Conservation (phyloP, 2,888 invertebrate species). For the Rhamphomyia laevipes region DNA sequence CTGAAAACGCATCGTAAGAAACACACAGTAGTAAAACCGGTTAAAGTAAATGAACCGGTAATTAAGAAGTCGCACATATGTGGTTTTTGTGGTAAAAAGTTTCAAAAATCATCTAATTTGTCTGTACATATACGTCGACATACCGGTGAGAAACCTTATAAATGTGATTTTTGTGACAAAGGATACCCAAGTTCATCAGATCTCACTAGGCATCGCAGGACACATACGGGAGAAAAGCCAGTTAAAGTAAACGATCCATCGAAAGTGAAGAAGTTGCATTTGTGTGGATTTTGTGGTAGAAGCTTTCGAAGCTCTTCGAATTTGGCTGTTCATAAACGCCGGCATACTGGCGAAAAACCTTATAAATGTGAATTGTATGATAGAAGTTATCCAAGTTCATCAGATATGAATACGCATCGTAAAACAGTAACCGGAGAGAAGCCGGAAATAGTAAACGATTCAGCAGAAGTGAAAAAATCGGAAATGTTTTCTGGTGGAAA, state of each 20-base stretch:
- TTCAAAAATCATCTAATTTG: slow-evolving; percentile 48
- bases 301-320: slow-evolving; percentile 50
- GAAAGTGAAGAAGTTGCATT: slow-evolving; percentile 24
- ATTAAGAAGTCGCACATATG: slow-evolving; percentile 38
- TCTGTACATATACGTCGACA: slow-evolving; percentile 56
- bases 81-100: slow-evolving; percentile 47
- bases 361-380: slow-evolving; percentile 46
- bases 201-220: slow-evolving; percentile 44
- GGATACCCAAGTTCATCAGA: slow-evolving; percentile 52
- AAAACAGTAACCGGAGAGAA: slow-evolving; percentile 57
- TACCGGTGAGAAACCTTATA: slow-evolving; percentile 53
- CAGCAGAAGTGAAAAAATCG: slow-evolving; percentile 20
- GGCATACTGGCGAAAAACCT: slow-evolving; percentile 41
- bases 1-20: slow-evolving; percentile 47
- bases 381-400: slow-evolving; percentile 53
- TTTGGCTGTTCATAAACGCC: slow-evolving; percentile 44
- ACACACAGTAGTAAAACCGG: slow-evolving; percentile 49
- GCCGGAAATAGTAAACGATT: slow-evolving; percentile 24
- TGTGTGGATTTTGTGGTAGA: slow-evolving; percentile 40
- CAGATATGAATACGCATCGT: slow-evolving; percentile 57
- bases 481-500: slow-evolving; percentile 41
- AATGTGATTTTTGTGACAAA: slow-evolving; percentile 50
- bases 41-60: not conserved
- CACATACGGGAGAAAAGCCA: slow-evolving; percentile 50
- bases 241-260: too few relatives aligned